phyloP scores from a whole-genome alignment of 37 sponge, comb jelly and placozoan species.

The Eunapius fragilis region DNA sequence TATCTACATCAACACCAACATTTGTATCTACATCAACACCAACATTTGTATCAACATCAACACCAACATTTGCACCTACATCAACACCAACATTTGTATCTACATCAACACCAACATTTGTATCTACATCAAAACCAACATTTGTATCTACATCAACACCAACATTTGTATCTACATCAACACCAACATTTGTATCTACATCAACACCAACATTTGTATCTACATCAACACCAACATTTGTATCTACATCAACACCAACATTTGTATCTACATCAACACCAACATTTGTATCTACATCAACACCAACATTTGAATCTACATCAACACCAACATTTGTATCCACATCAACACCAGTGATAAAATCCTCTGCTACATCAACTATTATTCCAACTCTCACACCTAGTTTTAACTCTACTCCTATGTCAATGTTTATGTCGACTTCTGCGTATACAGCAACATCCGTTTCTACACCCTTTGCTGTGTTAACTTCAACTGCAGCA shows the following conservation, averaged over 20 bases:
- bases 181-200: not conserved
- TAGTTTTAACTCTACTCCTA: not conserved
- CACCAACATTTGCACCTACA: not conserved
- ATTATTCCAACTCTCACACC: not conserved
- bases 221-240: not conserved
- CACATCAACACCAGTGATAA: not conserved
- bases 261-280: not conserved
- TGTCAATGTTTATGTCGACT: not conserved
- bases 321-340: not conserved
- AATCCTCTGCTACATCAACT: not conserved
- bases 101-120: not conserved
- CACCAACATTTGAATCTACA: not conserved
- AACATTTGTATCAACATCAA: not conserved
- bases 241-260: not conserved
- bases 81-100: not conserved
- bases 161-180: not conserved
- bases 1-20: not conserved
- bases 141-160: not conserved
- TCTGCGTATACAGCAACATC: not conserved
- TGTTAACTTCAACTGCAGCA: too few relatives aligned
- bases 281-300: not conserved
- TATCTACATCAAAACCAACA: not conserved
- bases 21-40: not conserved
- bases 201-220: not conserved
- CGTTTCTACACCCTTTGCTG: not conserved